These are phyloP conservation scores for Argynnis bischoffii DNA, from an alignment of 2,888 invertebrate species.

Conservation along the genomic window DNA sequence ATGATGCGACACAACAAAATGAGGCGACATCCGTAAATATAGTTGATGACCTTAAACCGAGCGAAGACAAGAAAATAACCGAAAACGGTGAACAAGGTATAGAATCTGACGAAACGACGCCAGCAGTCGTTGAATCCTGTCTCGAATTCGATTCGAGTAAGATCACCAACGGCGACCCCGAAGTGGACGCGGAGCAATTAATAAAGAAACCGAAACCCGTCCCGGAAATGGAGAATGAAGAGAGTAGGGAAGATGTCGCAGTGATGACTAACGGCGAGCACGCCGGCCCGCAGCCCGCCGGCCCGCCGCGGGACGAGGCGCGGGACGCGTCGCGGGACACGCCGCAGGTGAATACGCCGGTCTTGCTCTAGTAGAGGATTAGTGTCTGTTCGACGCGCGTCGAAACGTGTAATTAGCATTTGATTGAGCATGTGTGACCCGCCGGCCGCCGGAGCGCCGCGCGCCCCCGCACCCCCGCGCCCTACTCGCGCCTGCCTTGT, in stretches of 20 bases:
- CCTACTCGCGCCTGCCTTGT: not conserved
- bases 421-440: conserved; percentile 70
- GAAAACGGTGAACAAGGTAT: not conserved
- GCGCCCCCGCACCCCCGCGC: conserved; percentile 46
- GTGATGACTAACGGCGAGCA: conserved; percentile 13
- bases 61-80: not conserved
- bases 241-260: conserved; percentile 1
- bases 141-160: conserved; percentile 13
- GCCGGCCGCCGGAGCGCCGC: conserved; percentile 53
- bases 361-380: conserved; percentile 76
- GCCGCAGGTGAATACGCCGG: conserved; percentile 75
- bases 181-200: conserved; percentile 5
- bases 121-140: conserved; percentile 3
- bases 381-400: conserved; percentile 65
- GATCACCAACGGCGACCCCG: conserved; percentile 30
- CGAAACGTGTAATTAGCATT: conserved; percentile 72
- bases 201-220: conserved; percentile 3
- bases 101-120: conserved; percentile 1
- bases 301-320: not conserved
- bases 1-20: not conserved
- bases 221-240: conserved; percentile 14
- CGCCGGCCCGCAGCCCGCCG: conserved; percentile 17
- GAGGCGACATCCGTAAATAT: not conserved
- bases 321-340: conserved; percentile 32
- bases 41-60: not conserved